Evolutionary conservation across 2,797 vertebrate species (phyloP), one percentile per base, ranked within the genome.

Genomic region (Acropternis orthonyx): DNA sequence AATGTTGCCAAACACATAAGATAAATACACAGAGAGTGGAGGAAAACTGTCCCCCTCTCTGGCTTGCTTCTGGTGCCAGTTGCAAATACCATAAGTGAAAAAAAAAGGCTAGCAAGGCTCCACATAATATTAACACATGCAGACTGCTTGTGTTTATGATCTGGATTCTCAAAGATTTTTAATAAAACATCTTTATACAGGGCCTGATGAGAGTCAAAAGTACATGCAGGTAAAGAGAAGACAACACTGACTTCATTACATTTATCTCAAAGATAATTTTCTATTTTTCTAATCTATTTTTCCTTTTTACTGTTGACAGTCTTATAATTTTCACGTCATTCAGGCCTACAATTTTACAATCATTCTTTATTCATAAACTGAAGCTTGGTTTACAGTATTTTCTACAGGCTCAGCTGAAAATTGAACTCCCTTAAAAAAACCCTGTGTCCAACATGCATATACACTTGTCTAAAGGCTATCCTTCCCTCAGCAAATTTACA

Each of bases 1-100:
- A 92, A 89, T 73, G 85, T 93, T 95, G 85, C 92, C 93, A 94
- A 94, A 95, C 79, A 72, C 15, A 43, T 26, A 72, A 84, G 76
- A 96, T 93, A 92, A 96, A 89, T 59, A 92, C 73, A 65, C 1
- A 37, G 51, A 84, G 44, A 82, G 39, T 14, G 62, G 66, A 94
- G 69, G 72, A 92, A 91, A 85, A 78, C 51, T 93, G 62, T 89
- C 76, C 89, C 41, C 1, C 41, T 87, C 68, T 80, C 65, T 77
- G 2, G 0, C 28, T 88, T 54, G 16, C 75, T 94, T 92, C 58
- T 68, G 63, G 73, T 85, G 62, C 51, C 48, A 89, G 39, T 91
- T 85, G 51, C 39, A 88, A 89, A 80, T 54, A 52, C 16, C n/a
- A 18, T 32, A 76, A 73, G 36, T 32, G 5, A 36, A 58, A 54